These are phyloP conservation scores for Tapirus indicus DNA, from an alignment of 2,797 vertebrate species.

Conservation along the genomic window DNA sequence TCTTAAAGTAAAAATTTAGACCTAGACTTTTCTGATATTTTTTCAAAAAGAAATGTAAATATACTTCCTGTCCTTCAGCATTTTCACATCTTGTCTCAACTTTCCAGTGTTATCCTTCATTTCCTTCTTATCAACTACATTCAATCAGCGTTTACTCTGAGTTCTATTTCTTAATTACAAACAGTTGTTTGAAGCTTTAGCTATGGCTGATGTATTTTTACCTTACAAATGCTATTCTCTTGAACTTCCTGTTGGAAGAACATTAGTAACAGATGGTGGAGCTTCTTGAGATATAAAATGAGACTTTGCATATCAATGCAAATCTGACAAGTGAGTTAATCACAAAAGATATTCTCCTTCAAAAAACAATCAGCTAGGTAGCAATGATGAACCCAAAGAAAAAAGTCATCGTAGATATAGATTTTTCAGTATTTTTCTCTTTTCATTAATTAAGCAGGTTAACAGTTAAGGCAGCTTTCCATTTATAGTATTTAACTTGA, in stretches of 20 bases:
- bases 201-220: slow-evolving; percentile 61
- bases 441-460: slow-evolving; percentile 55
- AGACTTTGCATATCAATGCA: slow-evolving; percentile 74
- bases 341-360: slow-evolving; percentile 69
- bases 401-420: slow-evolving; percentile 16
- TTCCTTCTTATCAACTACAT: not conserved
- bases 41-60: not conserved
- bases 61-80: not conserved
- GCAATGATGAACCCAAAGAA: slow-evolving; percentile 50
- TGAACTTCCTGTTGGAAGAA: slow-evolving; percentile 70
- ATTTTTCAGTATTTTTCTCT: slow-evolving; percentile 55
- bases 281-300: slow-evolving; percentile 64
- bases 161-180: slow-evolving; percentile 40
- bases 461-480: slow-evolving; percentile 51
- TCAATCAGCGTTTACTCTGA: not conserved
- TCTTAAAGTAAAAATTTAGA: slow-evolving; percentile 33
- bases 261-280: slow-evolving; percentile 75
- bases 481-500: slow-evolving; percentile 50
- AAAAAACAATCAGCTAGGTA: slow-evolving; percentile 62
- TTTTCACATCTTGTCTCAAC: not conserved
- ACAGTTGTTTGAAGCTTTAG: slow-evolving; percentile 30
- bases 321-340: slow-evolving; percentile 77
- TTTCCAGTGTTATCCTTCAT: not conserved
- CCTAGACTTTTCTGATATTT: not conserved
- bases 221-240: slow-evolving; percentile 69